Conservation (phyloP, 2,888 invertebrate genomes). For the Drosophila lutescens region DNA sequence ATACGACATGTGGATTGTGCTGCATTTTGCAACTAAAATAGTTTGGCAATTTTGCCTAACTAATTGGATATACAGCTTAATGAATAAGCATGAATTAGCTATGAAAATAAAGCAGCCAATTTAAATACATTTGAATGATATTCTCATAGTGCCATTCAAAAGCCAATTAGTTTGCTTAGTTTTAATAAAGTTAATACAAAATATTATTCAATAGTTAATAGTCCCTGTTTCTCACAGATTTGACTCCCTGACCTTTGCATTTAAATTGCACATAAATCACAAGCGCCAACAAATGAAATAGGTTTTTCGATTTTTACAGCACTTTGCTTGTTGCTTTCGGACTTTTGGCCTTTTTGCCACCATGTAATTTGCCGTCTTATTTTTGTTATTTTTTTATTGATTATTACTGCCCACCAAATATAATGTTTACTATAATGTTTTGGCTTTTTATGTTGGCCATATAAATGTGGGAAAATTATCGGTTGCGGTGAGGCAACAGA, state of each 20-base stretch:
- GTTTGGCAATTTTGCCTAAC: background rate
- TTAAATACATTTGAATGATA: background rate
- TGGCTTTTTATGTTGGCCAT: constrained; percentile 11
- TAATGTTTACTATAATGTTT: constrained; percentile 25
- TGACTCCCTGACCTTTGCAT: constrained; percentile 46
- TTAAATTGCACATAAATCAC: constrained; percentile 47
- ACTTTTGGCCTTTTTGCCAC: constrained; percentile 29
- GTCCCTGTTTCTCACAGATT: constrained; percentile 11
- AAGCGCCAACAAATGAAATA: constrained; percentile 16
- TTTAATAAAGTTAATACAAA: background rate
- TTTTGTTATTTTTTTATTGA: constrained; percentile 30
- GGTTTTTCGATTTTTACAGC: constrained; percentile 12
- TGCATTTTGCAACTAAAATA: background rate
- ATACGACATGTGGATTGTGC: constrained; percentile 9
- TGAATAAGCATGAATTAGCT: constrained; percentile 3
- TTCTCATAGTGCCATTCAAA: background rate
- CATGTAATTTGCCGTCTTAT: constrained; percentile 34
- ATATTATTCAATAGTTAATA: background rate
- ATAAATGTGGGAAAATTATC: constrained; percentile 40
- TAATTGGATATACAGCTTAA: constrained; percentile 3
- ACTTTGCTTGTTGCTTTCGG: constrained; percentile 25
- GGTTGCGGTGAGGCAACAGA: constrained; percentile 13
- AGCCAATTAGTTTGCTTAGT: background rate
- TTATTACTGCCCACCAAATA: constrained; percentile 21
- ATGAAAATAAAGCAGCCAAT: background rate